Evolutionary conservation across 2,888 invertebrate species (phyloP).

Genomic region (Cryptosula pallasiana): DNA sequence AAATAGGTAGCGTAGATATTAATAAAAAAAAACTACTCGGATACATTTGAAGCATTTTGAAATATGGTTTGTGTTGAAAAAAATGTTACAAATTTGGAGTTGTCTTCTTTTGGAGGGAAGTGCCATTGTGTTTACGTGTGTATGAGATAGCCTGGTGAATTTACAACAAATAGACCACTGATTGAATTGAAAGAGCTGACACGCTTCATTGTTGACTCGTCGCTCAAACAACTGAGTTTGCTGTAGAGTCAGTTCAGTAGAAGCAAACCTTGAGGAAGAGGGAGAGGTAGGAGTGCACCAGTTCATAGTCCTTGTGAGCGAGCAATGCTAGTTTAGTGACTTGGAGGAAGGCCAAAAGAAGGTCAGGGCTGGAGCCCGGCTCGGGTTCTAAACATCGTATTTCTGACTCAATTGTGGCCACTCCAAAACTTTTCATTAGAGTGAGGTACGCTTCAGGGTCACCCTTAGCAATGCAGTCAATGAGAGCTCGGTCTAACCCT

Average conservation of each 20-base stretch:
- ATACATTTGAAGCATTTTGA: too few species aligned
- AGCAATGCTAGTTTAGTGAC: slow-evolving; percentile 68
- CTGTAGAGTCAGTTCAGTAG: neutral
- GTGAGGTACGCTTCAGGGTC: neutral
- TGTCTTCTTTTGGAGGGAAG: too few species aligned
- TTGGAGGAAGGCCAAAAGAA: slow-evolving; percentile 73
- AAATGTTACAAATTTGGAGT: too few species aligned
- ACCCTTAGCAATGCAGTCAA: neutral
- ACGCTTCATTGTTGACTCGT: too few species aligned
- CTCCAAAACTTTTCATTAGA: slow-evolving; percentile 65
- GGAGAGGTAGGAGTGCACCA: slow-evolving; percentile 81
- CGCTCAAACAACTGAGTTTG: too few species aligned
- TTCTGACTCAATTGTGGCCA: slow-evolving; percentile 81
- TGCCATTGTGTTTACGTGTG: too few species aligned
- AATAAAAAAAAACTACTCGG: too few species aligned
- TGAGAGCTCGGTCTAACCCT: slow-evolving; percentile 16
- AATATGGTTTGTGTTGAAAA: too few species aligned
- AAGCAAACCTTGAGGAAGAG: slow-evolving; percentile 70
- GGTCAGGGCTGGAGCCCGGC: slow-evolving; percentile 64
- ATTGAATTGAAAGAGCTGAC: too few species aligned
- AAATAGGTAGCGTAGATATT: too few species aligned
- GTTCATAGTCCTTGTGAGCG: slow-evolving; percentile 77
- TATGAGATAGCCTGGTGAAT: too few species aligned
- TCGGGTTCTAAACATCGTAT: slow-evolving; percentile 72
- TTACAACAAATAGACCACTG: too few species aligned